Evolutionary conservation across 2,888 invertebrate species (phyloP).

Genomic region (Neoaliturus tenellus): DNA sequence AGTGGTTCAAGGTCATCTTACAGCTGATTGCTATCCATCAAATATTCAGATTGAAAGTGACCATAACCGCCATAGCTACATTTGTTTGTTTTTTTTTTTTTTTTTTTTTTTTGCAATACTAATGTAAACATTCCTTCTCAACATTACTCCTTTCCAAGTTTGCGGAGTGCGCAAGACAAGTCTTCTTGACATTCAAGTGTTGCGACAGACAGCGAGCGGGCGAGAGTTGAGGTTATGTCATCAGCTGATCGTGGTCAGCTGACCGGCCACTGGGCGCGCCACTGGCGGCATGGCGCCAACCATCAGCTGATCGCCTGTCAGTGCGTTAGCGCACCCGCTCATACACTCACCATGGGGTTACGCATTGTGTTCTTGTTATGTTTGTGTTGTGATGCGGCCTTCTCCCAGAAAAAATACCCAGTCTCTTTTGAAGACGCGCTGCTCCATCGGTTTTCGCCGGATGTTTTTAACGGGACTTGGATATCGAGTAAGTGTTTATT

Average conservation of each 20-base stretch:
- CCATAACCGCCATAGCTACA: too few relatives aligned
- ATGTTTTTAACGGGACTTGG: constrained; percentile 89
- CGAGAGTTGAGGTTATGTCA: constrained; percentile 5
- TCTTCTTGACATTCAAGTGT: background rate
- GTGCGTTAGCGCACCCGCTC: background rate
- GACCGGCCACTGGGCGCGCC: background rate
- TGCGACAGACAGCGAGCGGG: background rate
- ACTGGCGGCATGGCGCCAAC: background rate
- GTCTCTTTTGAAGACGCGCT: constrained; percentile 41
- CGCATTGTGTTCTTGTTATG: background rate
- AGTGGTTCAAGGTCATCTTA: too few relatives aligned
- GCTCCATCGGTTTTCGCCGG: constrained; percentile 78
- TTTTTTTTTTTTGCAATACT: too few relatives aligned
- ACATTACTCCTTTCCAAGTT: too few relatives aligned
- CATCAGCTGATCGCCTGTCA: background rate
- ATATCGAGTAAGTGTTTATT: constrained; percentile 79
- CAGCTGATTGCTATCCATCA: too few relatives aligned
- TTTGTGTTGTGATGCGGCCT: background rate
- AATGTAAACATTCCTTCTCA: too few relatives aligned
- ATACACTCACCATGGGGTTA: background rate
- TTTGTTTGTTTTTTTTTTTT: too few relatives aligned
- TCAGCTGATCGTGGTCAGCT: background rate
- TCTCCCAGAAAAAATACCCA: constrained; percentile 18
- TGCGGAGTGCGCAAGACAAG: too few relatives aligned
- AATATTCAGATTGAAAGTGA: too few relatives aligned